Evolutionary conservation across 1,140 invertebrate genomes (phyloP).

Genomic region (Scaptomyza pallida): DNA sequence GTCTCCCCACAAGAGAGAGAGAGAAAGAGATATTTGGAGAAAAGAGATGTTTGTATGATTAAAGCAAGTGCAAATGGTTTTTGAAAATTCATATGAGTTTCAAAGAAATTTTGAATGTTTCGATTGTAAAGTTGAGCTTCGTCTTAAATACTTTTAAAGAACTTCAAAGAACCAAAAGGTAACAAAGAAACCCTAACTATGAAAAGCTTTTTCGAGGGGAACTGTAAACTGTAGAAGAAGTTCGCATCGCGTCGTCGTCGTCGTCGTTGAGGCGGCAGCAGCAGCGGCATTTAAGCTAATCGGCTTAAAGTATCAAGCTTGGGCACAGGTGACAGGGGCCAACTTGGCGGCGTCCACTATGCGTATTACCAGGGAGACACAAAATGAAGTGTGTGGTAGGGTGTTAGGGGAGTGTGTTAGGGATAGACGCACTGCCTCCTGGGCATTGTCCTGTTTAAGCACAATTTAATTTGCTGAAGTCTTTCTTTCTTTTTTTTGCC

Average conservation of each 20-base stretch:
- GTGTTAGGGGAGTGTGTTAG: not conserved
- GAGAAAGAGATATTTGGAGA: no score
- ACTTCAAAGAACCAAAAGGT: no score
- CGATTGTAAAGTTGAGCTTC: no score
- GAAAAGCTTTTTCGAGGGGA: not conserved
- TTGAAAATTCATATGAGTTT: no score
- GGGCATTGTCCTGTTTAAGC: constrained; percentile 44
- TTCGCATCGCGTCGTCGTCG: not conserved
- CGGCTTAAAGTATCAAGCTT: constrained; percentile 74
- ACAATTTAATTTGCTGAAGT: constrained; percentile 68
- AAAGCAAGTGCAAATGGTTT: no score
- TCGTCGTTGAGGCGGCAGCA: constrained; percentile 35
- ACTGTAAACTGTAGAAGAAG: constrained; percentile 21
- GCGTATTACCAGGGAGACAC: not conserved
- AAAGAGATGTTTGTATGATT: no score
- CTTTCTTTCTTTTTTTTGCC: constrained; percentile 31
- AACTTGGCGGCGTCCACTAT: constrained; percentile 38
- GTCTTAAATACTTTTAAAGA: no score
- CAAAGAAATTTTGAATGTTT: no score
- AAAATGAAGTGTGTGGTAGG: not conserved
- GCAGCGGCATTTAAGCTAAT: constrained; percentile 72
- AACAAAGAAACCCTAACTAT: no score
- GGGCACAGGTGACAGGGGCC: constrained; percentile 66
- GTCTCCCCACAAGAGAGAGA: not conserved
- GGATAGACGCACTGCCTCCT: constrained; percentile 4